Conservation (phyloP, 1,140 invertebrate genomes). For the Akabosia matsudoensis region DNA sequence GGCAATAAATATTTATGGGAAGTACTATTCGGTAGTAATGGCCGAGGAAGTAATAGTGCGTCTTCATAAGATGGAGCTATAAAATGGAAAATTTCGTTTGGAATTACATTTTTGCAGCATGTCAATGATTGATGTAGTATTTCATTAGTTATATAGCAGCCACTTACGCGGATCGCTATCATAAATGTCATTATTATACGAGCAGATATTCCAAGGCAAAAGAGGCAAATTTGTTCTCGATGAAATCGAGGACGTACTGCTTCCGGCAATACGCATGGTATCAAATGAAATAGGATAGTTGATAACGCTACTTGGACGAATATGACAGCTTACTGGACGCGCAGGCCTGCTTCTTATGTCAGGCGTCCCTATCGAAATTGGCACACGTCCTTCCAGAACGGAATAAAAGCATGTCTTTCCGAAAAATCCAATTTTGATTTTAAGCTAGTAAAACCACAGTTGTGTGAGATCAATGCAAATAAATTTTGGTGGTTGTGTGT, state of each 20-base stretch:
- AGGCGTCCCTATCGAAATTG: background rate
- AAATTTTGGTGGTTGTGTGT: background rate
- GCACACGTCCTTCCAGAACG: constrained; percentile 2
- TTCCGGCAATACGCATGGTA: background rate
- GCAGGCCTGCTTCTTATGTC: background rate
- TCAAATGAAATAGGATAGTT: background rate
- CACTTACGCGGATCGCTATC: constrained; percentile 19
- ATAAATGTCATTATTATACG: background rate
- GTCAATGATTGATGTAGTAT: background rate
- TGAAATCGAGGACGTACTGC: background rate
- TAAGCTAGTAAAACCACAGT: background rate
- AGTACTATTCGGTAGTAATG: too few relatives aligned
- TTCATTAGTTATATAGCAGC: background rate
- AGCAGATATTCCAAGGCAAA: constrained; percentile 20
- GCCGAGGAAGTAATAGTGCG: background rate
- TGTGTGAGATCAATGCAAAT: background rate
- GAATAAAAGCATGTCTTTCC: constrained; percentile 12
- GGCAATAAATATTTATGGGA: too few relatives aligned
- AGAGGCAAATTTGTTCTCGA: background rate
- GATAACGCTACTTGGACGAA: background rate
- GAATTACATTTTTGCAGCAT: too few relatives aligned
- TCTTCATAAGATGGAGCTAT: constrained; percentile 13
- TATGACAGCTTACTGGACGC: background rate
- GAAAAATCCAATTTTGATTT: constrained; percentile 5
- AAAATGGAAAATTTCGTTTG: too few relatives aligned